Evolutionary conservation across 2,113 vertebrate species (phyloP).

Genomic region (Thomomys bottae): DNA sequence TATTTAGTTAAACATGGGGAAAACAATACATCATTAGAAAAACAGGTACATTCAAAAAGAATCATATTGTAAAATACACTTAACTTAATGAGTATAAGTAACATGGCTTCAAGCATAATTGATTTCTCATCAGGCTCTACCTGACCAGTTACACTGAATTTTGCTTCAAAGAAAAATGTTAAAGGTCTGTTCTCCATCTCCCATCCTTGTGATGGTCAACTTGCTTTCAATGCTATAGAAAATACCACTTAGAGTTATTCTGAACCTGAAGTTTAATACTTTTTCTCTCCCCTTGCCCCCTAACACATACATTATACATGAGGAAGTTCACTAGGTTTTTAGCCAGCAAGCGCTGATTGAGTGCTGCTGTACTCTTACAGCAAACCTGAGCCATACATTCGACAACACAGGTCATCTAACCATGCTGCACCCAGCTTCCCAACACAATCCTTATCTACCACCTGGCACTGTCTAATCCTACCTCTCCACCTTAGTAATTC

Average conservation of each 20-base stretch:
- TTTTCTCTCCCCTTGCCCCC: not conserved
- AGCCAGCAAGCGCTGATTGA: not conserved
- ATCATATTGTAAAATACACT: not conserved
- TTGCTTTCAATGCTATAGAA: not conserved
- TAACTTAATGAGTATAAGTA: not conserved
- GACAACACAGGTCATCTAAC: not conserved
- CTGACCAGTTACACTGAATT: not conserved
- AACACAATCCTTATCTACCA: too few relatives aligned
- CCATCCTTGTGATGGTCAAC: not conserved
- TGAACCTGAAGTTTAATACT: not conserved
- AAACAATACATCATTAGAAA: not conserved
- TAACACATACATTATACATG: not conserved
- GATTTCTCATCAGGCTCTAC: not conserved
- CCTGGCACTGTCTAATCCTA: not conserved
- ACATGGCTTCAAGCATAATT: not conserved
- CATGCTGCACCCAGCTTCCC: not conserved
- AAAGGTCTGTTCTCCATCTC: not conserved
- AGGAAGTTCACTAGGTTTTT: not conserved
- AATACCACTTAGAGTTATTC: not conserved
- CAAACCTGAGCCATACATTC: not conserved
- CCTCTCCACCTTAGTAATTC: not conserved
- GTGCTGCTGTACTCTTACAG: not conserved
- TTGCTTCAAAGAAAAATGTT: not conserved
- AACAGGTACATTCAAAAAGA: not conserved
- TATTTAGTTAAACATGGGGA: not conserved